Evolutionary conservation across 2,888 invertebrate species (phyloP).

Genomic region (Pandemis heparana): DNA sequence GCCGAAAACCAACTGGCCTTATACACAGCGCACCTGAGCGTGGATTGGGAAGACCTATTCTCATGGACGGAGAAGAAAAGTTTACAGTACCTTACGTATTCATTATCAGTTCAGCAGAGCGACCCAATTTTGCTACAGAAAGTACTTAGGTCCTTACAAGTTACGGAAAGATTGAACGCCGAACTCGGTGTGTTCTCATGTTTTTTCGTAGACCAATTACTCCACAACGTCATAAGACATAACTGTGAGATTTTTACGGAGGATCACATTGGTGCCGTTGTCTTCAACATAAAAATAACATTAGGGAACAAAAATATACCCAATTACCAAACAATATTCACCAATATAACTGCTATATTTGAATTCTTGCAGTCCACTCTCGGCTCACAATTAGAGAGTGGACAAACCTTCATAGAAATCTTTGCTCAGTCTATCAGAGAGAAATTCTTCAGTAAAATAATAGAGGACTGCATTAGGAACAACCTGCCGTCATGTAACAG

Average conservation of each 20-base stretch:
- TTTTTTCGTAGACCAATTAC: constrained; percentile 73
- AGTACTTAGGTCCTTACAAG: constrained; percentile 72
- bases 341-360: constrained; percentile 78
- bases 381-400: constrained; percentile 72
- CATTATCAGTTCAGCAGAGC: constrained; percentile 74
- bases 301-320: constrained; percentile 67
- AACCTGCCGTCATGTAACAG: constrained; percentile 76
- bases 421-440: constrained; percentile 71
- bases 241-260: constrained; percentile 79
- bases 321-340: constrained; percentile 75
- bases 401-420: constrained; percentile 72
- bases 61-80: constrained; percentile 74
- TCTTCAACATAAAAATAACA: constrained; percentile 76
- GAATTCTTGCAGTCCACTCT: constrained; percentile 78
- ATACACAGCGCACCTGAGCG: constrained; percentile 73
- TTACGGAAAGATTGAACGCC: constrained; percentile 71
- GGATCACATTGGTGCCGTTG: constrained; percentile 74
- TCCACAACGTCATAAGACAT: constrained; percentile 74
- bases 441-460: constrained; percentile 77
- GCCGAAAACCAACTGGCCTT: constrained; percentile 74
- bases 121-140: constrained; percentile 72
- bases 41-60: constrained; percentile 79
- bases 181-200: constrained; percentile 77
- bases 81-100: constrained; percentile 68
- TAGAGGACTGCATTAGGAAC: constrained; percentile 76